phyloP scores from a whole-genome alignment of 2,113 vertebrate species.

The Semnopithecus entellus region DNA sequence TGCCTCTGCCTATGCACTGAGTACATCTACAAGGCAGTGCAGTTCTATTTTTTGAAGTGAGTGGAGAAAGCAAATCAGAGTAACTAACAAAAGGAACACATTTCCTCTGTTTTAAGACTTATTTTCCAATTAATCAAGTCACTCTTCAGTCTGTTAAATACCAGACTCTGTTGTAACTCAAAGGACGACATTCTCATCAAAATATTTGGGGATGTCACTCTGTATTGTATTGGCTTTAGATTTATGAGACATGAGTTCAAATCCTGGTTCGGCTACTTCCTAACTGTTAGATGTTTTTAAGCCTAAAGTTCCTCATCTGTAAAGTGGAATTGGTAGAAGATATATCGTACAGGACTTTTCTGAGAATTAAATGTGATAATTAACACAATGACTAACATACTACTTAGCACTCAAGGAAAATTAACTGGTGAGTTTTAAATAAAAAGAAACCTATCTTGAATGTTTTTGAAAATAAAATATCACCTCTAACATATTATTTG shows the following conservation, averaged over 20 bases:
- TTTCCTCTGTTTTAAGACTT: not conserved
- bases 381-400: not conserved
- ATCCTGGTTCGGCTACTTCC: not conserved
- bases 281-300: not conserved
- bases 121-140: not conserved
- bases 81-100: not conserved
- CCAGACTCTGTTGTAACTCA: not conserved
- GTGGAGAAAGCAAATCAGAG: not conserved
- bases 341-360: not conserved
- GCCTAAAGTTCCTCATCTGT: not conserved
- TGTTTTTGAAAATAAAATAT: not conserved
- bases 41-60: not conserved
- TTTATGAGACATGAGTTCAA: not conserved
- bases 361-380: not conserved
- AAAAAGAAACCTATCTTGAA: not conserved
- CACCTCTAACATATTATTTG: not conserved
- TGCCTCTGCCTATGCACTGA: rapidly evolving
- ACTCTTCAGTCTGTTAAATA: not conserved
- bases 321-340: not conserved
- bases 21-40: too few relatives aligned
- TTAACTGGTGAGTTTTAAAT: not conserved
- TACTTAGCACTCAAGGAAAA: not conserved
- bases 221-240: not conserved
- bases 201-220: not conserved
- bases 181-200: not conserved